phyloP scores from a whole-genome alignment of 2,113 vertebrate species.

The Tautogolabrus adspersus region DNA sequence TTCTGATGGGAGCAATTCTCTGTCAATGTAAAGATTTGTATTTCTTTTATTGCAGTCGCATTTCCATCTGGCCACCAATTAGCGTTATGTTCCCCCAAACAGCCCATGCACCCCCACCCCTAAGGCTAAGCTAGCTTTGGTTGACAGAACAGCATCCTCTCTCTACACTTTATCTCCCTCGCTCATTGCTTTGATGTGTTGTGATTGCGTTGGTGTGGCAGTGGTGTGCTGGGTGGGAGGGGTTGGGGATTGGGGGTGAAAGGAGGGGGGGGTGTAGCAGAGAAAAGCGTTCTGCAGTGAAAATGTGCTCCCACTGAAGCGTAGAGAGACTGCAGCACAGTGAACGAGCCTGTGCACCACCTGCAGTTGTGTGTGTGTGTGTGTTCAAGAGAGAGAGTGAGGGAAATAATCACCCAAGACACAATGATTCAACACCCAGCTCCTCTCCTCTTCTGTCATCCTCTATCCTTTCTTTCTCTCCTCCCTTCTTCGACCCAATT shows the following conservation, averaged over 20 bases:
- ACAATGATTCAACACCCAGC: constrained; percentile 76
- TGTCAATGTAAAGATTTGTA: constrained; percentile 14
- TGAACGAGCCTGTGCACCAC: constrained; percentile 78
- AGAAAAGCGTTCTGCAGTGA: constrained; percentile 82
- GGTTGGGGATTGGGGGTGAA: constrained; percentile 32
- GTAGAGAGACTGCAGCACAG: constrained; percentile 84
- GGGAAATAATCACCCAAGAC: constrained; percentile 78
- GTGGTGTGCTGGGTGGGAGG: constrained; percentile 54
- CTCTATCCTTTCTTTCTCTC: constrained; percentile 53
- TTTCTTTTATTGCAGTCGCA: constrained; percentile 16
- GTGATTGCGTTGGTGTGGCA: constrained; percentile 76
- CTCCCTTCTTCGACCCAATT: constrained; percentile 73
- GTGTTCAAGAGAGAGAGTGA: constrained; percentile 24
- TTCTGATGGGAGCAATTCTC: constrained; percentile 11
- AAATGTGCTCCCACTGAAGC: constrained; percentile 83
- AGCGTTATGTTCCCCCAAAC: constrained; percentile 10
- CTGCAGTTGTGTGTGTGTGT: constrained; percentile 67
- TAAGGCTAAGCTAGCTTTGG: constrained; percentile 55
- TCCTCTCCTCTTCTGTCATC: constrained; percentile 48
- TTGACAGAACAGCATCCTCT: constrained; percentile 64
- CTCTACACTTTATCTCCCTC: constrained; percentile 69
- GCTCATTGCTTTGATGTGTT: constrained; percentile 80
- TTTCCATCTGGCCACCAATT: constrained; percentile 56
- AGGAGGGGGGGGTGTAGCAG: constrained; percentile 42
- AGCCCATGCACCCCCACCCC: constrained; percentile 1